phyloP scores from a whole-genome alignment of 2,797 vertebrate genomes.

The Notoglanidium macrostoma region DNA sequence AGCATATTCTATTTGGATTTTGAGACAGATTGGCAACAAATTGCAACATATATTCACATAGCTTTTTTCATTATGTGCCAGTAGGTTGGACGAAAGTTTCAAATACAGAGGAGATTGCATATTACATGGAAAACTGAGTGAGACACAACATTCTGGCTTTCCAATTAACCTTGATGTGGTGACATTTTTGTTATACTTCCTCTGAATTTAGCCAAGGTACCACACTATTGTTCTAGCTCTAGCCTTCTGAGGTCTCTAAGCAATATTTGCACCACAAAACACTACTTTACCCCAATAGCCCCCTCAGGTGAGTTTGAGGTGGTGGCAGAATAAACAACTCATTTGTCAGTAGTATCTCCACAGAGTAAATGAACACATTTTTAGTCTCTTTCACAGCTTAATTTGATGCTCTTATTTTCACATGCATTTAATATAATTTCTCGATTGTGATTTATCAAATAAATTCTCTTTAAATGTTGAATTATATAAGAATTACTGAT shows the following conservation, averaged over 20 bases:
- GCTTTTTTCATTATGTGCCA: neutral
- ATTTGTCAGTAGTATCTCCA: neutral
- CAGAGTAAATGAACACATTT: neutral
- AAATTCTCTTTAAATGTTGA: neutral
- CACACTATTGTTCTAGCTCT: neutral
- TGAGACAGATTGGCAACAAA: neutral
- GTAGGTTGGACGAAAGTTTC: neutral
- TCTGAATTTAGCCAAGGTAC: neutral
- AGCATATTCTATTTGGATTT: neutral
- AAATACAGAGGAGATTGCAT: no score
- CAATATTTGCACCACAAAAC: neutral
- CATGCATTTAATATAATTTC: neutral
- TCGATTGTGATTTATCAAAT: neutral
- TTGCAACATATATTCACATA: neutral
- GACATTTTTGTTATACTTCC: neutral
- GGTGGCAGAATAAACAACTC: neutral
- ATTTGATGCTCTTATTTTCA: neutral
- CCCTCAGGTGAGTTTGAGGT: neutral
- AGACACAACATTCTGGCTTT: neutral
- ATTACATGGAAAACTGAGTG: neutral
- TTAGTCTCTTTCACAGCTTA: neutral
- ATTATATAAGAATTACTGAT: neutral
- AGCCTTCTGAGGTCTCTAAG: neutral
- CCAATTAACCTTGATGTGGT: neutral
- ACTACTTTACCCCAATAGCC: neutral